These are phyloP conservation scores for Conger conger DNA, from an alignment of 2,113 vertebrate genomes.

Conservation along the genomic window DNA sequence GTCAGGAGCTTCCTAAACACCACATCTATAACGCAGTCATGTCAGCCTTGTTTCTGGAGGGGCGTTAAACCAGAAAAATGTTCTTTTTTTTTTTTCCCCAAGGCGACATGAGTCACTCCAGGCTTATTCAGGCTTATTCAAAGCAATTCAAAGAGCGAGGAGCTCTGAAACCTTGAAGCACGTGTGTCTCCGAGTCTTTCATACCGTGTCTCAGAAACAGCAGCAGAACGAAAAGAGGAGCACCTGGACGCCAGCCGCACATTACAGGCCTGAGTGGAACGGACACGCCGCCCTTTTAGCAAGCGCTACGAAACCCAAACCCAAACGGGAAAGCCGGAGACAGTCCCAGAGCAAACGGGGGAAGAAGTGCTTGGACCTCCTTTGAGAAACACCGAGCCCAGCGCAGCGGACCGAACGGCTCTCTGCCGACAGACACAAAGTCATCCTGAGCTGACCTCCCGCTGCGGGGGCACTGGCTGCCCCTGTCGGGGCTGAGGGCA, in stretches of 20 bases:
- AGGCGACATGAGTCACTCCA: background rate
- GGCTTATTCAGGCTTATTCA: background rate
- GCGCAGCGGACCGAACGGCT: background rate
- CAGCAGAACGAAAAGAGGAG: conserved; percentile 53
- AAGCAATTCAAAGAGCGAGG: background rate
- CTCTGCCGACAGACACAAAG: background rate
- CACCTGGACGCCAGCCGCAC: background rate
- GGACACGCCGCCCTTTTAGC: background rate
- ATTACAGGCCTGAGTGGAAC: background rate
- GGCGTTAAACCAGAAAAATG: background rate
- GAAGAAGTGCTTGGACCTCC: background rate
- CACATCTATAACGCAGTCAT: background rate
- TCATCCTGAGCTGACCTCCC: background rate
- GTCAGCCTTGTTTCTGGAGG: background rate
- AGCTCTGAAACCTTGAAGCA: conserved; percentile 26
- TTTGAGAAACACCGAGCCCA: background rate
- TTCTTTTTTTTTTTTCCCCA: background rate
- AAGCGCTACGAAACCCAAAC: background rate
- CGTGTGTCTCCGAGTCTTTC: background rate
- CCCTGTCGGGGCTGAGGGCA: background rate
- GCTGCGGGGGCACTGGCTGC: background rate
- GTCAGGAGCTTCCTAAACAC: background rate
- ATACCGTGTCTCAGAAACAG: conserved; percentile 21
- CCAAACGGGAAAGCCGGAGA: background rate
- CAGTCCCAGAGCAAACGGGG: background rate